phyloP scores from a whole-genome alignment of 2,888 invertebrate species.

The Ligdia adustata region DNA sequence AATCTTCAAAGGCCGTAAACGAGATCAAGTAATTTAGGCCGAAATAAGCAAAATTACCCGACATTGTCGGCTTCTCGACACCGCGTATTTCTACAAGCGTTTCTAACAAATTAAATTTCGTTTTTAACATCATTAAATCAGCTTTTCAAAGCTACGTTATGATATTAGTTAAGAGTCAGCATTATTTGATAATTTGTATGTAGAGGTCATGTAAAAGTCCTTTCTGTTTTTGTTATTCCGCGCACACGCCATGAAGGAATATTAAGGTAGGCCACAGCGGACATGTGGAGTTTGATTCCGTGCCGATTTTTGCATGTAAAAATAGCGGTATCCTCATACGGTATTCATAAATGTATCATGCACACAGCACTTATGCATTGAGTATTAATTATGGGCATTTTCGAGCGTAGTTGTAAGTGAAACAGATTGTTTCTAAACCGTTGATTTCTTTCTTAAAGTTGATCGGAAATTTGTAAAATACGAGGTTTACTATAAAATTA shows the following conservation, averaged over 20 bases:
- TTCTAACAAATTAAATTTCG: constrained; percentile 57
- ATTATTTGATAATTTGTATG: constrained; percentile 62
- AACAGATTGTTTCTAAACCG: too few species aligned
- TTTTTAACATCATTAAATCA: constrained; percentile 52
- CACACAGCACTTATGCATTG: too few species aligned
- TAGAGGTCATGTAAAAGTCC: constrained; percentile 65
- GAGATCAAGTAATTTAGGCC: constrained; percentile 80
- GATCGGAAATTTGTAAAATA: too few species aligned
- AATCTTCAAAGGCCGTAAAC: constrained; percentile 79
- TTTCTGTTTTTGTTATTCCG: constrained; percentile 70
- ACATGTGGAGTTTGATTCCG: constrained; percentile 76
- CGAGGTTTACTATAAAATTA: too few species aligned
- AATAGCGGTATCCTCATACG: constrained; percentile 64
- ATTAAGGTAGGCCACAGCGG: constrained; percentile 73
- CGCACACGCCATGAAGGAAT: constrained; percentile 62
- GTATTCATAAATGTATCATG: constrained; percentile 60
- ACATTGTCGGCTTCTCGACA: constrained; percentile 68
- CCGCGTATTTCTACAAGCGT: constrained; percentile 60
- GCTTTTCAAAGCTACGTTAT: constrained; percentile 36
- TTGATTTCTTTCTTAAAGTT: too few species aligned
- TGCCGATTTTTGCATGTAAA: constrained; percentile 71
- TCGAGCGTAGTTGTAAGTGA: too few species aligned
- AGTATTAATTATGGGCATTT: too few species aligned
- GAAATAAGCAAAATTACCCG: constrained; percentile 78
- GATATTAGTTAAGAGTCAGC: constrained; percentile 45